Evolutionary conservation across 2,888 invertebrate species (phyloP), one percentile per base, ranked within the genome.

Genomic region (Pterobdella sp.): DNA sequence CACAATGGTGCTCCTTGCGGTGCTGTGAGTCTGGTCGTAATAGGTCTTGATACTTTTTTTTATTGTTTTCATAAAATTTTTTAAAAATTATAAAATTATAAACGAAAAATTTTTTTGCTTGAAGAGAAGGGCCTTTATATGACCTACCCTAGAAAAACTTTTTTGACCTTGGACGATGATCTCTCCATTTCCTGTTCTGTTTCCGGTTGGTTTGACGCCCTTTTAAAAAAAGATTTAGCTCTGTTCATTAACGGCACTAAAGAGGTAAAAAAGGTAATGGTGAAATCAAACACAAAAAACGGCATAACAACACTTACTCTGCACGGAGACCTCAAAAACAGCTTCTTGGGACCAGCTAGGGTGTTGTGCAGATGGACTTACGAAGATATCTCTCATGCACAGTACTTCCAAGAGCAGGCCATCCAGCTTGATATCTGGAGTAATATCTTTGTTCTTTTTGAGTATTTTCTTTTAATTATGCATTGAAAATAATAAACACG

Each of bases 191-290:
- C n/a, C n/a, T 56, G 60, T 56, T 56, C 60, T 26, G 10, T 56
- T 3, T 56, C 60, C 26, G 60, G 60, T 14, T 56, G 60, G 60
- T 56, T 56, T 26, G n/a, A 56, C 60, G 26, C 4, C 60, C 18
- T 22, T 3, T 26, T 56, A 26, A 7, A 22, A 4, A 56, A 56
- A 4, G 4, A 56, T 22, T 26, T 56, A 4, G 4, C 60, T 26
- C 26, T 56, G n/a, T 56, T 56, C n/a, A 26, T 56, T n/a, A 56
- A 56, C 60, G 60, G 60, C 49, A 42, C 49, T 22, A 42, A 42
- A 22, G 10, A 14, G 49, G 10, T 22, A 14, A 22, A 42, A 14
- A 42, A 14, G 10, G 49, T n/a, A n/a, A n/a, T n/a, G n/a, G n/a
- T n/a, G n/a, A n/a, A n/a, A n/a, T n/a, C n/a, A n/a, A n/a, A n/a